These are phyloP conservation scores for Notodromas monacha DNA, from an alignment of 2,888 invertebrate genomes.

Conservation along the genomic window DNA sequence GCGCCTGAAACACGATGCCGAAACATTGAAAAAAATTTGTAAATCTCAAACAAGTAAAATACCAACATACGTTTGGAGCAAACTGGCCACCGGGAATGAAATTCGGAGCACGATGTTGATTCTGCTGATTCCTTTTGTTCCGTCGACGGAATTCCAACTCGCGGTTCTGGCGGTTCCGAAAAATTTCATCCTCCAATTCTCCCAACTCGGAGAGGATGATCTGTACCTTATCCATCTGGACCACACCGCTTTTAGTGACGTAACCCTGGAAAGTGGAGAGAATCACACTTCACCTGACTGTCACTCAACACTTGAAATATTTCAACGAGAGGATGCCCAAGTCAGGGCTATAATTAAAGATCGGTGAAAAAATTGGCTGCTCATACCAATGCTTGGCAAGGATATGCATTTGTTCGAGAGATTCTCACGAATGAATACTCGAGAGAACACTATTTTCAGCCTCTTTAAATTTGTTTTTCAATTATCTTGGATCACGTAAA, in stretches of 20 bases:
- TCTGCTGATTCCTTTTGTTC: slow-evolving; percentile 10
- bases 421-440: too few species aligned
- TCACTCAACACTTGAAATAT: neutral
- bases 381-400: neutral
- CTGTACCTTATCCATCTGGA: slow-evolving; percentile 69
- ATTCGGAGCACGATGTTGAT: slow-evolving; percentile 24
- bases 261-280: too few species aligned
- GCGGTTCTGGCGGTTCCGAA: slow-evolving; percentile 54
- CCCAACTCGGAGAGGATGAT: slow-evolving; percentile 78
- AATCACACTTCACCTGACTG: neutral
- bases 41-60: too few species aligned
- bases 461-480: too few species aligned
- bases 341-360: neutral
- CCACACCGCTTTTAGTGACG: slow-evolving; percentile 73
- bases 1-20: too few species aligned
- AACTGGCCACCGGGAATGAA: slow-evolving; percentile 41
- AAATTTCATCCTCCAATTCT: slow-evolving; percentile 81
- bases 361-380: slow-evolving; percentile 1
- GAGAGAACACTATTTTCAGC: too few species aligned
- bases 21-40: too few species aligned
- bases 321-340: neutral
- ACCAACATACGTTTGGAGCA: slow-evolving; percentile 40
- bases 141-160: slow-evolving; percentile 36
- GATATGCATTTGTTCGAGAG: too few species aligned
- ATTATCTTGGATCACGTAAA: too few species aligned